Base-by-base conservation (phyloP, 2,113 vertebrate genomes). In the Acanthisitta chloris region DNA sequence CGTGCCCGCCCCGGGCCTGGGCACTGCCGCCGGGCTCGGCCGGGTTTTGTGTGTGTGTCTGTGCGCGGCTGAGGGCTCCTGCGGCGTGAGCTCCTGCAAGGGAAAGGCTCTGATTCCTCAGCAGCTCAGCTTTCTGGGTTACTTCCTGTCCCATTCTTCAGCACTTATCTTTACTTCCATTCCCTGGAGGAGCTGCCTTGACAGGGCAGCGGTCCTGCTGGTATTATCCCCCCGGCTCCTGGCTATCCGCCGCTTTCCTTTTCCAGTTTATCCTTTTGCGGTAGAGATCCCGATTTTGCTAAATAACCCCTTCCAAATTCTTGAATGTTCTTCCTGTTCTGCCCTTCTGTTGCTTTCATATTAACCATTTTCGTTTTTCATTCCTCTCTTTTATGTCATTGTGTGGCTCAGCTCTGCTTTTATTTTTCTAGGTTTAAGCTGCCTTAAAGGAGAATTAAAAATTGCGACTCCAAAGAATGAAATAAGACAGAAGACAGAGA, bases 371-470 rank as follows among this genome's bases (percentile, higher is more conserved):
- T 38, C 36, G 6, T 38, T 92, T 10, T 69, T 55, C 1, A 0
- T 86, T 78, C 65, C 15, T 74, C 55, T 74, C 8, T 46, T 70
- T 46, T 12, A 17, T 87, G 23, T 55, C 38, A 10, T 34, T 52
- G 23, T 36, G 33, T 36, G 57, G 34, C 77, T 92, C 52, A 92
- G 67, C 62, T 77, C 24, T 88, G 28, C 73, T 94, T 92, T 52
- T 65, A 2, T 71, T 65, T 94, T 31, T 96, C 61, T 82, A 98
- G 98, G 91, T 96, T 73, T 80, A 92, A 93, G 72, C 82, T 86
- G 88, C 86, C 94, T 83, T 84, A 42, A 69, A 90, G 88, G 88
- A 94, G 70, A 92, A 81, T 42, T 66, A 38, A 55, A 73, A 93
- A 93, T 89, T 57, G 85, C 42, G 91, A 67, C 85, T 96, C 71